phyloP scores from a whole-genome alignment of 2,888 invertebrate species.

The Magallana nippona region DNA sequence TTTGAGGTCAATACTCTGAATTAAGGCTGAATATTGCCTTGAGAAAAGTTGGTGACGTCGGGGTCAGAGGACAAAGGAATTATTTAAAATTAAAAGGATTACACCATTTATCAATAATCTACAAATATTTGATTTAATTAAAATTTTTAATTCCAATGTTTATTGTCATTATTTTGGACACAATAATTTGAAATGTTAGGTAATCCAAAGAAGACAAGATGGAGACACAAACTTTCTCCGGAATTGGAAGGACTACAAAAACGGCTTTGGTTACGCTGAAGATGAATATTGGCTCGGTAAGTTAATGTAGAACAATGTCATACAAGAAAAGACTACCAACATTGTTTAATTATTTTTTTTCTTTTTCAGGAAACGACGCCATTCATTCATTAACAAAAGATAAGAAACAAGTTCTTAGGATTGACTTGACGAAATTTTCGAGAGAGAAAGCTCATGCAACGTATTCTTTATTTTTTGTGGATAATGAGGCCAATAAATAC shows the following conservation, averaged over 20 bases:
- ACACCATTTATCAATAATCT: not conserved
- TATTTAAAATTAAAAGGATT: too few relatives aligned
- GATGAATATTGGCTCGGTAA: not conserved
- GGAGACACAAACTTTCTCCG: not conserved
- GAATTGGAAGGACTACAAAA: not conserved
- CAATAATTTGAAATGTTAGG: not conserved
- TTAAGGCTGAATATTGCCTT: too few relatives aligned
- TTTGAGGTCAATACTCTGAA: too few relatives aligned
- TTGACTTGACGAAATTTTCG: not conserved
- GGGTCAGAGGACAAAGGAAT: too few relatives aligned
- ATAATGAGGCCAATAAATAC: not conserved
- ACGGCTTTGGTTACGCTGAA: not conserved
- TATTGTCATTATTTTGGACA: not conserved
- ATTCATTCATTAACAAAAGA: not conserved
- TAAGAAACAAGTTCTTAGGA: not conserved
- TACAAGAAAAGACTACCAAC: too few relatives aligned
- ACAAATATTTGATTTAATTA: not conserved
- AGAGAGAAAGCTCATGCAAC: not conserved
- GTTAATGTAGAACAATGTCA: too few relatives aligned
- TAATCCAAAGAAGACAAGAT: slow-evolving; percentile 1
- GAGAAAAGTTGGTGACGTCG: too few relatives aligned
- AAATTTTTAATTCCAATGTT: not conserved
- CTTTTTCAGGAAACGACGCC: not conserved
- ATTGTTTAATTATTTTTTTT: not conserved
- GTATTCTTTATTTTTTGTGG: not conserved